A percentile compares a stretch with the other conserved stretches of the same genome.
Conservation (phyloP, 1,140 invertebrate genomes). For the Maconellicoccus hirsutus region DNA sequence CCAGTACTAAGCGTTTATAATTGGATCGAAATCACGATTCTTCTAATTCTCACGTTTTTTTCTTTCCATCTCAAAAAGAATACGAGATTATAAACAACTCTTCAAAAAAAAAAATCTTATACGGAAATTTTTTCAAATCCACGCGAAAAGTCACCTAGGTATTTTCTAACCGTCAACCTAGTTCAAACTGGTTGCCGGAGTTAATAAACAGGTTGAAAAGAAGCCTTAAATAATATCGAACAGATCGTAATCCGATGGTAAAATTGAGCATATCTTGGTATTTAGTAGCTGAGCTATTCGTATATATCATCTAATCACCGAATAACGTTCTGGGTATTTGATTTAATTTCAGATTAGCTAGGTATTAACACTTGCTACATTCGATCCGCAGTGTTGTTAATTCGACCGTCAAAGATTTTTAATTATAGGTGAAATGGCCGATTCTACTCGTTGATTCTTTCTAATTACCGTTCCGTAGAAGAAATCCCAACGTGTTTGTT, state of each 20-base stretch:
- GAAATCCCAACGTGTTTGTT: too few species aligned
- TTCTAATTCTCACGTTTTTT: conserved; percentile 20
- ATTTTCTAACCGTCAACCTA: background rate
- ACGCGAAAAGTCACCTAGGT: too few species aligned
- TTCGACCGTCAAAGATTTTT: too few species aligned
- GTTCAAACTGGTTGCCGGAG: background rate
- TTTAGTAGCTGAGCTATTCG: background rate
- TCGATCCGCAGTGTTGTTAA: too few species aligned
- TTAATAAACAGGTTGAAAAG: conserved; percentile 9
- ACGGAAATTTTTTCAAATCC: too few species aligned
- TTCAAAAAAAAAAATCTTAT: background rate
- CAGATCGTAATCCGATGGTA: background rate
- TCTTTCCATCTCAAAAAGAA: background rate
- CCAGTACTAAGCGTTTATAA: conserved; percentile 11
- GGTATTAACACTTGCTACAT: background rate
- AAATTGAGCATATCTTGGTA: background rate
- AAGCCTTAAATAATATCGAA: background rate
- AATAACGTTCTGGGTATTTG: background rate
- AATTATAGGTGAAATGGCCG: too few species aligned
- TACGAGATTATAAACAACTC: conserved; percentile 6
- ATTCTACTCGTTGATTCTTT: too few species aligned
- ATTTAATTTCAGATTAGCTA: background rate
- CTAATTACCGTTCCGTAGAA: too few species aligned
- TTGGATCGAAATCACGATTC: conserved; percentile 22
- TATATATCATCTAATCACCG: background rate